phyloP scores from a whole-genome alignment of 2,113 vertebrate genomes.

The Atrichornis clamosus region DNA sequence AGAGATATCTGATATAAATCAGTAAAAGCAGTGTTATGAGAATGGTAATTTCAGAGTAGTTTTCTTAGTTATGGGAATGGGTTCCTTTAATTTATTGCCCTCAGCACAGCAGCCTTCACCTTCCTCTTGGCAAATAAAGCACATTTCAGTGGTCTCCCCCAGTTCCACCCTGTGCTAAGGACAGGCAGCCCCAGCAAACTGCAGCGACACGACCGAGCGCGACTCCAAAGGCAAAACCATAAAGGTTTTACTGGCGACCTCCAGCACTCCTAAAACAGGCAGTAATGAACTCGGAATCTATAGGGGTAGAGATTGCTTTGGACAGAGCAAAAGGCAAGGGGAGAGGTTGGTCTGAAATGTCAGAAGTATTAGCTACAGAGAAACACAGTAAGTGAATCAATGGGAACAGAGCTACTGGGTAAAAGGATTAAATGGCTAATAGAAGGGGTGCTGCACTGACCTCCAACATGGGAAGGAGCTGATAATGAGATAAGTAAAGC shows the following conservation, averaged over 20 bases:
- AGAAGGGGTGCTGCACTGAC: conserved; percentile 74
- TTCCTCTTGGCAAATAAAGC: neutral
- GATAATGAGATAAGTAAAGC: conserved; percentile 82
- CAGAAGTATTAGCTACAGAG: conserved; percentile 71
- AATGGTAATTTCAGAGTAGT: neutral
- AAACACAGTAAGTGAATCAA: conserved; percentile 70
- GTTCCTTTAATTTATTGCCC: neutral
- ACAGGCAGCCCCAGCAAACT: neutral
- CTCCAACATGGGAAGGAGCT: conserved; percentile 73
- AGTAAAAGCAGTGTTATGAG: neutral
- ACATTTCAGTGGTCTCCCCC: neutral
- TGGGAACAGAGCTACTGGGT: conserved; percentile 68
- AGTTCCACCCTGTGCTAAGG: neutral
- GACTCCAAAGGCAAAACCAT: neutral
- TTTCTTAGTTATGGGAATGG: neutral
- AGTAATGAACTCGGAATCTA: conserved; percentile 57
- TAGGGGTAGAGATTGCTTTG: conserved; percentile 31
- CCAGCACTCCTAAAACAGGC: conserved; percentile 1
- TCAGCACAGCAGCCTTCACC: neutral
- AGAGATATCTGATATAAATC: neutral
- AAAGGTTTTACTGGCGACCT: neutral
- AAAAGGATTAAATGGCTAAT: conserved; percentile 81
- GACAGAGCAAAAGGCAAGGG: conserved; percentile 50
- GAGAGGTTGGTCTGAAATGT: conserved; percentile 70
- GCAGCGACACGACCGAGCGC: neutral